Evolutionary conservation across 2,797 vertebrate species (phyloP).

Genomic region (Argentina silus): DNA sequence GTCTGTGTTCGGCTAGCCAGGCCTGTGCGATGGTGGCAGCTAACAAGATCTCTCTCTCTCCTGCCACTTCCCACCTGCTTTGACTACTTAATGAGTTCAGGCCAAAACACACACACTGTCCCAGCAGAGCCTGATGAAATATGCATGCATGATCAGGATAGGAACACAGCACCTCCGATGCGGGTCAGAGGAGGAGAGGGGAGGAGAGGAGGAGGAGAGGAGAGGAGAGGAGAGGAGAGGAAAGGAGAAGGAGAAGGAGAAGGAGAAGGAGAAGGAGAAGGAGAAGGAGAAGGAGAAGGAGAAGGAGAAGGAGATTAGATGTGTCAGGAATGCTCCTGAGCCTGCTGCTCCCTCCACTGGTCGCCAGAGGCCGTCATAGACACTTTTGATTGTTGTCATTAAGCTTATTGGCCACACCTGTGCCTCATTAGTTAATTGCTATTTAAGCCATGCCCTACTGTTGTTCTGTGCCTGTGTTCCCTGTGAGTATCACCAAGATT

Average conservation of each 20-base stretch:
- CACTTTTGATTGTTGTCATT: too few relatives aligned
- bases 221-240: slow-evolving; percentile 4
- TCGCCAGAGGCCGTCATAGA: too few relatives aligned
- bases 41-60: slow-evolving; percentile 1
- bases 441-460: too few relatives aligned
- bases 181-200: slow-evolving; percentile 34
- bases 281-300: neutral
- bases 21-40: slow-evolving; percentile 2
- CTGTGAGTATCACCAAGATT: too few relatives aligned
- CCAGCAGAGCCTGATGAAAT: slow-evolving; percentile 65
- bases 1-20: slow-evolving; percentile 15
- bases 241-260: neutral
- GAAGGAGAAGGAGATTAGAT: too few relatives aligned
- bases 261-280: neutral
- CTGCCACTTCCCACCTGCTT: slow-evolving; percentile 30
- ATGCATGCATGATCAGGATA: slow-evolving; percentile 49
- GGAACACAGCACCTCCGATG: slow-evolving; percentile 58
- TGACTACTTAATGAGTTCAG: slow-evolving; percentile 47
- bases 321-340: too few relatives aligned
- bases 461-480: too few relatives aligned
- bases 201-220: neutral
- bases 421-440: too few relatives aligned
- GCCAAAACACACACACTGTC: slow-evolving; percentile 42
- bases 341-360: too few relatives aligned
- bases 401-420: too few relatives aligned